A percentile compares a stretch with the other conserved stretches of the same genome.
These are phyloP conservation scores for Echinops telfairi DNA, from an alignment of 2,113 vertebrate species.

Conservation along the genomic window DNA sequence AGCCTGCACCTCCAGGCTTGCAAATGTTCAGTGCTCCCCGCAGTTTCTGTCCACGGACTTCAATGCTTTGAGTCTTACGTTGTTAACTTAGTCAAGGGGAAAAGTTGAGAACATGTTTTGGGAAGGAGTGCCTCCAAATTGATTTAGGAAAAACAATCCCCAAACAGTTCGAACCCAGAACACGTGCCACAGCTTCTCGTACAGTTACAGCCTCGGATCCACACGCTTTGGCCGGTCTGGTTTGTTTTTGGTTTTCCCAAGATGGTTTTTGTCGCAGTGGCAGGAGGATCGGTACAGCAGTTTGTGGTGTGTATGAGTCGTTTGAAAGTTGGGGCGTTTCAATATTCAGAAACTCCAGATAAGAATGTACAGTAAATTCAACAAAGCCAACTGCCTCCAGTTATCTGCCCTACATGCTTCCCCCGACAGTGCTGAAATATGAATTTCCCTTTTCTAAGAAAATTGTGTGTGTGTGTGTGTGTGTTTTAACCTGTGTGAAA, in stretches of 20 bases:
- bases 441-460: constrained; percentile 9
- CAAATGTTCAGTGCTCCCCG: background rate
- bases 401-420: constrained; percentile 9
- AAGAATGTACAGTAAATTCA: background rate
- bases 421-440: background rate
- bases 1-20: background rate
- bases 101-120: background rate
- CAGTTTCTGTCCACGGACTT: background rate
- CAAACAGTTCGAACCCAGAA: background rate
- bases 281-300: background rate
- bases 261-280: background rate
- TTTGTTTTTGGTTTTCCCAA: constrained; percentile 44
- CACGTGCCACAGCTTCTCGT: background rate
- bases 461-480: background rate
- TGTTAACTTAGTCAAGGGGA: background rate
- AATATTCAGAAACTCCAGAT: background rate
- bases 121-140: background rate
- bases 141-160: background rate
- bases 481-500: constrained; percentile 11
- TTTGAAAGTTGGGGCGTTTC: constrained; percentile 15
- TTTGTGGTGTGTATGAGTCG: constrained; percentile 13
- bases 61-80: background rate
- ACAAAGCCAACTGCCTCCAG: background rate
- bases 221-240: constrained; percentile 26
- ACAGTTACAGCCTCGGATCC: background rate